These are phyloP conservation scores for Cathartes aura DNA, from an alignment of 2,113 vertebrate species.

Conservation along the genomic window DNA sequence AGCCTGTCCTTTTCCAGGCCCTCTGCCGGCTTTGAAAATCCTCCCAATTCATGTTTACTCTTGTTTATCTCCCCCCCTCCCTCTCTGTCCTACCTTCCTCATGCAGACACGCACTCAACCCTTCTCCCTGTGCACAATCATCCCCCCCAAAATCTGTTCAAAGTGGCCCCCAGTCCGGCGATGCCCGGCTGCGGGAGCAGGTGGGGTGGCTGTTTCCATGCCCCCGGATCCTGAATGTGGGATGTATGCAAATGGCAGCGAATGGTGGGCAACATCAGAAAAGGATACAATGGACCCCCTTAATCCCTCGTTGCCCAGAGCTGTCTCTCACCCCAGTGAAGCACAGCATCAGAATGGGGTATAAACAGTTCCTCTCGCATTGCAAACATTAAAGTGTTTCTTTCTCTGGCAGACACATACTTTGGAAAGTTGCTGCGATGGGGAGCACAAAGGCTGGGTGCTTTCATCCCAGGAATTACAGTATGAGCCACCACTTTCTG, in stretches of 20 bases:
- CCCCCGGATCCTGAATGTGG: neutral
- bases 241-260: neutral
- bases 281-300: constrained; percentile 28
- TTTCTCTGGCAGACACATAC: neutral
- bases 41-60: constrained; percentile 21
- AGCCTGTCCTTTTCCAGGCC: constrained; percentile 67
- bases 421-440: neutral
- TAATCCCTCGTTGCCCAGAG: constrained; percentile 25
- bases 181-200: neutral
- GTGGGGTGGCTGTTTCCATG: neutral
- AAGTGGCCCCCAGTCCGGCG: fast-evolving
- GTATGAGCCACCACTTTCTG: neutral
- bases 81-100: neutral
- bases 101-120: fast-evolving
- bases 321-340: neutral
- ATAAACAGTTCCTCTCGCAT: neutral
- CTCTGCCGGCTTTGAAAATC: constrained; percentile 60
- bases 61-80: neutral
- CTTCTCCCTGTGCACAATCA: fast-evolving
- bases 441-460: neutral
- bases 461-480: neutral
- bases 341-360: neutral
- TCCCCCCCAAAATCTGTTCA: neutral
- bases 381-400: neutral
- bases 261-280: neutral